Evolutionary conservation across 2,888 invertebrate species (phyloP).

Genomic region (Chydorus sphaericus): DNA sequence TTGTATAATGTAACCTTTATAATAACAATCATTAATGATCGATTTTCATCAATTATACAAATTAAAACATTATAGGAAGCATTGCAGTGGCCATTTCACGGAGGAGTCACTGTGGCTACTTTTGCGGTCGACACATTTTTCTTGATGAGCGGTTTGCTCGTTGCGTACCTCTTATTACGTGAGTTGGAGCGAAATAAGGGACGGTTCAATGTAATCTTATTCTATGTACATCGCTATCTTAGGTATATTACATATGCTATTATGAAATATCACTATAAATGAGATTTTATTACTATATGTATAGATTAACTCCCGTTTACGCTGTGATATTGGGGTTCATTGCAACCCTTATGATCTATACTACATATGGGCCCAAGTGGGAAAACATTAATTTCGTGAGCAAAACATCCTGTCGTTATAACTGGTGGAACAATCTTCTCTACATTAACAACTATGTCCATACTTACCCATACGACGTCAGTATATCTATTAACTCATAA

Average conservation of each 20-base stretch:
- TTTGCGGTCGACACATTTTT: slow-evolving; percentile 78
- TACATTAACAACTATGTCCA: slow-evolving; percentile 29
- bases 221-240: slow-evolving; percentile 22
- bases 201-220: neutral
- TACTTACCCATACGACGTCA: neutral
- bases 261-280: neutral
- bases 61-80: neutral
- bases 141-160: slow-evolving; percentile 43
- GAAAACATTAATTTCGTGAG: slow-evolving; percentile 48
- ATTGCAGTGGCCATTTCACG: slow-evolving; percentile 34
- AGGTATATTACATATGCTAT: slow-evolving; percentile 18
- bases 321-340: slow-evolving; percentile 53
- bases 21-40: neutral
- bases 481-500: neutral
- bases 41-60: neutral
- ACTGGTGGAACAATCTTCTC: slow-evolving; percentile 59
- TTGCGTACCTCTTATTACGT: slow-evolving; percentile 1
- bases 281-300: neutral
- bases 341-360: slow-evolving; percentile 50
- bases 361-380: slow-evolving; percentile 63
- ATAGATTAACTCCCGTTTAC: slow-evolving; percentile 60
- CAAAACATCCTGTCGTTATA: slow-evolving; percentile 43
- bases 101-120: slow-evolving; percentile 67
- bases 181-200: slow-evolving; percentile 8
- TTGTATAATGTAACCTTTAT: neutral